Evolutionary conservation across 2,113 vertebrate species (phyloP).

Genomic region (Colius striatus): DNA sequence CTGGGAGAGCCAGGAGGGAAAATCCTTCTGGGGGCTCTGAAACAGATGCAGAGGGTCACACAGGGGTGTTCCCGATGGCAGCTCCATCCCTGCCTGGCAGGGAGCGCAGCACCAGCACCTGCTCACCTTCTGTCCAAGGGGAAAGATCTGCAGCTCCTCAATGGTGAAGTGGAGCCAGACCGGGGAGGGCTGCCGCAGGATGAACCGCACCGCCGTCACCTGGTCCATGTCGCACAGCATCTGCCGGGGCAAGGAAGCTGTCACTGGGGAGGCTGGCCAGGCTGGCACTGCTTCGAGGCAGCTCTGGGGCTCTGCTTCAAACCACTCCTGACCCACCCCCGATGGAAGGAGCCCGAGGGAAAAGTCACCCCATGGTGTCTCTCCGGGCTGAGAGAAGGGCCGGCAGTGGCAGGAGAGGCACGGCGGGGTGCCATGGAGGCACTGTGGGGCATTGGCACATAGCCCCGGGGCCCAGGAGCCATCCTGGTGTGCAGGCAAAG

Average conservation of each 20-base stretch:
- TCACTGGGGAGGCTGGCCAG: not conserved
- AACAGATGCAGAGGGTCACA: conserved; percentile 1
- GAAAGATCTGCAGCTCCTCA: conserved; percentile 85
- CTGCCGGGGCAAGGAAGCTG: conserved; percentile 54
- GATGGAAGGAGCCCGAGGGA: not conserved
- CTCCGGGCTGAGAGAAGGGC: not conserved
- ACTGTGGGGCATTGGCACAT: not conserved
- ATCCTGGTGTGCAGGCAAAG: accelerated
- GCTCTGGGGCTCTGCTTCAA: not conserved
- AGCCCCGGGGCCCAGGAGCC: accelerated
- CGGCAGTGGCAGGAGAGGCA: not conserved
- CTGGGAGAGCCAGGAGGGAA: conserved; percentile 90
- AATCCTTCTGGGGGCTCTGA: conserved; percentile 85
- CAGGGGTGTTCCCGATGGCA: not conserved
- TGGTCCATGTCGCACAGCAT: conserved; percentile 86
- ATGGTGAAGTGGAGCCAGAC: conserved; percentile 89
- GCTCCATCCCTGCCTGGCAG: not conserved
- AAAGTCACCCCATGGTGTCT: accelerated
- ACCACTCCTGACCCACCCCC: not conserved
- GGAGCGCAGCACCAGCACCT: not conserved
- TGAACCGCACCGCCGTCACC: conserved; percentile 84
- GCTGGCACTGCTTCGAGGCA: not conserved
- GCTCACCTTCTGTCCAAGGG: conserved; percentile 79
- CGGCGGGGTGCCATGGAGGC: accelerated
- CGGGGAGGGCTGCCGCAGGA: conserved; percentile 90